phyloP scores from a whole-genome alignment of 2,888 invertebrate genomes.

The Tetragonisca angustula region DNA sequence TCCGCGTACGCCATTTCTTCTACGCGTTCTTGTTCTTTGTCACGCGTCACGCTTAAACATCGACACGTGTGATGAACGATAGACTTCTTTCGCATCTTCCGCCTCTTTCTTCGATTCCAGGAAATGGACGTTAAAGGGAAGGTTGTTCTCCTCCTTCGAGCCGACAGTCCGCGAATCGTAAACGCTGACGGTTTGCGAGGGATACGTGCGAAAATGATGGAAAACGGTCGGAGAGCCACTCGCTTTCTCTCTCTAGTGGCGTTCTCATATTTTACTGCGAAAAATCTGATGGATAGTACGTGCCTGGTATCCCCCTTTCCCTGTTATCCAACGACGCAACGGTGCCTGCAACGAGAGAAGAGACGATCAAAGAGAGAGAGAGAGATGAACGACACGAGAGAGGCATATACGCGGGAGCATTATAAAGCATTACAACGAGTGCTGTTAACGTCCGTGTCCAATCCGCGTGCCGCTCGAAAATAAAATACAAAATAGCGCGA shows the following conservation, averaged over 20 bases:
- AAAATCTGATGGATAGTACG: conserved; percentile 68
- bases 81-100: neutral
- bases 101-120: neutral
- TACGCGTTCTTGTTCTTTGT: too few species aligned
- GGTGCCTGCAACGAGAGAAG: conserved; percentile 36
- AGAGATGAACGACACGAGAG: conserved; percentile 10
- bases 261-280: conserved; percentile 73
- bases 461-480: conserved; percentile 78
- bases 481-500: conserved; percentile 81
- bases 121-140: neutral
- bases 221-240: conserved; percentile 1
- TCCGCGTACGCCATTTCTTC: neutral
- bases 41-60: neutral
- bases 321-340: conserved; percentile 62
- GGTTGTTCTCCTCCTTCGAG: neutral
- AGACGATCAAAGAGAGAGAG: conserved; percentile 1
- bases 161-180: neutral
- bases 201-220: too few species aligned
- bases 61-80: neutral
- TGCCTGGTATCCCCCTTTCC: conserved; percentile 46
- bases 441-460: conserved; percentile 83
- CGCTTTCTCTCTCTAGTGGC: conserved; percentile 26
- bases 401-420: conserved; percentile 68
- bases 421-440: conserved; percentile 82
- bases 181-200: neutral